Evolutionary conservation across 1,140 invertebrate species (phyloP).

Genomic region (Drosophila chauvacae): DNA sequence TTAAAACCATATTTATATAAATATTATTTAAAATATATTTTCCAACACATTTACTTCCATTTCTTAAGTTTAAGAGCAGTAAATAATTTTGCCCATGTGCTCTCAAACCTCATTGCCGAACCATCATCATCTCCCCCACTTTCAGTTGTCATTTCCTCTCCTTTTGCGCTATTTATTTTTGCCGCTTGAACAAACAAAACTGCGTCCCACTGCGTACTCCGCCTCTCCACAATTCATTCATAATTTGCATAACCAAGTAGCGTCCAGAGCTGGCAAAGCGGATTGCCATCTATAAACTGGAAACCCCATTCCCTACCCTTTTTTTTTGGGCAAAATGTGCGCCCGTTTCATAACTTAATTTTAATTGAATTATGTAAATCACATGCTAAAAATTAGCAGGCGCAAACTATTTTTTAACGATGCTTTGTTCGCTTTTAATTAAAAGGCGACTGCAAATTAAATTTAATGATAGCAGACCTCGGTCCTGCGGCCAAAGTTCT

Average conservation of each 20-base stretch:
- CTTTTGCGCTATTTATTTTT: conserved; percentile 76
- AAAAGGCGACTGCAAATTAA: conserved; percentile 77
- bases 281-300: conserved; percentile 26
- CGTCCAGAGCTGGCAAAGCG: conserved; percentile 41
- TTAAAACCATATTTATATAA: too few relatives aligned
- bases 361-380: conserved; percentile 83
- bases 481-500: conserved; percentile 9
- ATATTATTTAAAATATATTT: neutral
- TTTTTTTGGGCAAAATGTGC: conserved; percentile 57
- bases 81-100: conserved; percentile 4
- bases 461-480: conserved; percentile 64
- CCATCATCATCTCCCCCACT: neutral
- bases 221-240: conserved; percentile 43
- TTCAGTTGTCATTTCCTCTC: conserved; percentile 56
- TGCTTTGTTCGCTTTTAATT: conserved; percentile 74
- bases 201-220: conserved; percentile 28
- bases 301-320: neutral
- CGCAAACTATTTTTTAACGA: conserved; percentile 81
- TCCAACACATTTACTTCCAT: too few relatives aligned
- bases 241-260: conserved; percentile 61
- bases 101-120: neutral
- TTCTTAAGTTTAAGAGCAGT: neutral
- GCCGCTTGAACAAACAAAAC: conserved; percentile 75
- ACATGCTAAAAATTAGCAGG: conserved; percentile 80
- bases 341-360: conserved; percentile 78